Conservation (phyloP, 2,797 vertebrate species). For the Sparidentex hasta region DNA sequence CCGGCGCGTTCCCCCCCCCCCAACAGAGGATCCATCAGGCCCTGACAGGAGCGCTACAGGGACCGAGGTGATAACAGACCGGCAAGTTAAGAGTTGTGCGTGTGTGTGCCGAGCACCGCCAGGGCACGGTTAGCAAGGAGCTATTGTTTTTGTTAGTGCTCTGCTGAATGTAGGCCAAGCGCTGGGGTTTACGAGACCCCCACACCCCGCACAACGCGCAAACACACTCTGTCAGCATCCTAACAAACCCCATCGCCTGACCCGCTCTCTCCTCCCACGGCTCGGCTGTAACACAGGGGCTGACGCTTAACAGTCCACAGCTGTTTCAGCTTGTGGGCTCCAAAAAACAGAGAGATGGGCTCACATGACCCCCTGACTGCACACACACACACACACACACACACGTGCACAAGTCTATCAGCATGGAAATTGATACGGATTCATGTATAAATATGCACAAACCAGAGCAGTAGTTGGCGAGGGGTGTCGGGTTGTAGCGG, state of each 20-base stretch:
- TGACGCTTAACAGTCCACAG: conserved; percentile 64
- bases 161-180: conserved; percentile 54
- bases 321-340: conserved; percentile 59
- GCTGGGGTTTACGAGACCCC: conserved; percentile 43
- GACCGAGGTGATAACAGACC: conserved; percentile 30
- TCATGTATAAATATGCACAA: no score
- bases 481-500: no score
- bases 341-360: conserved; percentile 56
- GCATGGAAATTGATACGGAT: no score
- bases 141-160: conserved; percentile 55
- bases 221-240: conserved; percentile 25
- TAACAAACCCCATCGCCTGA: conserved; percentile 22
- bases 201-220: conserved; percentile 11
- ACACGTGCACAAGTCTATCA: no score
- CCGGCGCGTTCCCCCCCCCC: conserved; percentile 6
- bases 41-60: neutral
- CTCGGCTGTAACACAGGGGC: conserved; percentile 35
- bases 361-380: conserved; percentile 40
- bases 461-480: no score
- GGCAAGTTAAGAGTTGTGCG: neutral
- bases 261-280: conserved; percentile 38
- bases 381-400: neutral
- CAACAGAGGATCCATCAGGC: conserved; percentile 22
- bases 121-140: conserved; percentile 13
- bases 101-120: neutral